A percentile compares a stretch with the other conserved stretches of the same genome.
Evolutionary conservation across 1,140 invertebrate genomes (phyloP).

Genomic region (Drosophila leontia): DNA sequence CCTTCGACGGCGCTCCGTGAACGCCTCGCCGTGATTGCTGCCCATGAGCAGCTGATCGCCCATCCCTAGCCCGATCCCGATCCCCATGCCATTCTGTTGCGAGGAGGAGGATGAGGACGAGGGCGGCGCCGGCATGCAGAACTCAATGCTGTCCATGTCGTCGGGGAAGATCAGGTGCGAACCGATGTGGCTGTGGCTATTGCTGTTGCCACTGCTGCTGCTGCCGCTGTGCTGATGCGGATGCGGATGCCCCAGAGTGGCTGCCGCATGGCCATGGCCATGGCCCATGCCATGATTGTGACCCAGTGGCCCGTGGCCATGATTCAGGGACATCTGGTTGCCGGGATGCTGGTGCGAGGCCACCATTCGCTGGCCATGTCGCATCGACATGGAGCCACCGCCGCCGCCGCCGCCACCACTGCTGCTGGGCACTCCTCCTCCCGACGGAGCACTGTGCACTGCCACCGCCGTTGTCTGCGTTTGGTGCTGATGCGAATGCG

Average conservation of each 20-base stretch:
- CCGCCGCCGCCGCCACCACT: background rate
- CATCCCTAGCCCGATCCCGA: constrained; percentile 29
- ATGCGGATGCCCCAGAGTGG: constrained; percentile 72
- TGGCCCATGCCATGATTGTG: constrained; percentile 23
- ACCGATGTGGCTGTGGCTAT: constrained; percentile 17
- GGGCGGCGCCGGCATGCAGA: constrained; percentile 74
- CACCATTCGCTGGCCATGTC: constrained; percentile 41
- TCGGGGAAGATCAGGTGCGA: constrained; percentile 78
- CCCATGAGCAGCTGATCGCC: constrained; percentile 69
- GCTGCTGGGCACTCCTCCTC: background rate
- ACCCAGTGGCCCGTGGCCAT: constrained; percentile 24
- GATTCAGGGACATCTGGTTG: constrained; percentile 49
- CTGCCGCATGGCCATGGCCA: constrained; percentile 42
- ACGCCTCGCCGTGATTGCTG: constrained; percentile 68
- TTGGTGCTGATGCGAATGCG: constrained; percentile 33
- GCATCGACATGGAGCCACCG: constrained; percentile 62
- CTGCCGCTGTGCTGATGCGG: constrained; percentile 48
- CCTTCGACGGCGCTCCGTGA: constrained; percentile 73
- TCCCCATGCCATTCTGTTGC: constrained; percentile 53
- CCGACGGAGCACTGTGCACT: constrained; percentile 58
- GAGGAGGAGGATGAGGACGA: constrained; percentile 61
- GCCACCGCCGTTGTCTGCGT: constrained; percentile 63
- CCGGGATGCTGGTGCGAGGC: constrained; percentile 37
- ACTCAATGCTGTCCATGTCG: constrained; percentile 82
- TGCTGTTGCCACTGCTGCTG: constrained; percentile 17